Percentiles rank a stretch among this genome's conserved stretches.
Evolutionary conservation across 2,113 vertebrate species (phyloP).

Genomic region (Marcusenius ussheri): DNA sequence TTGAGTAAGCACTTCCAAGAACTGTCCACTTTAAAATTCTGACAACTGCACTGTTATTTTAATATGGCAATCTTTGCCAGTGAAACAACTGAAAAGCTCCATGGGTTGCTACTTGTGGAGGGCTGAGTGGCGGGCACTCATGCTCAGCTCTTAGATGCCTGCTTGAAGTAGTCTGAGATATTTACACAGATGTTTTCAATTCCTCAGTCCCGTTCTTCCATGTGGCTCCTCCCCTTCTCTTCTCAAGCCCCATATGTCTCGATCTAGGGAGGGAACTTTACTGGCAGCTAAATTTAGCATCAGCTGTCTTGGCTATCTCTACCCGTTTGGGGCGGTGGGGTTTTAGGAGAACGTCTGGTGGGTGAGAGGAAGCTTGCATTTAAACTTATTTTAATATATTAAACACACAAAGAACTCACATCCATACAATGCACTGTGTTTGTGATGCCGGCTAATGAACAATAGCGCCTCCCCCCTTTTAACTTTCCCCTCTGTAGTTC

Average conservation of each 20-base stretch:
- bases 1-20: not conserved
- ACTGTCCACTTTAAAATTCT: not conserved
- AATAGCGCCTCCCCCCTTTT: not conserved
- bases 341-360: not conserved
- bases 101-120: slow-evolving; percentile 10
- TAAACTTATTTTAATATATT: not conserved
- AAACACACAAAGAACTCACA: not conserved
- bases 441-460: not conserved
- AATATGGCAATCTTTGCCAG: not conserved
- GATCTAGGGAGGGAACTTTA: slow-evolving; percentile 26
- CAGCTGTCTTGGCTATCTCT: slow-evolving; percentile 35
- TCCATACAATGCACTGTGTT: not conserved
- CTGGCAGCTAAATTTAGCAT: slow-evolving; percentile 42
- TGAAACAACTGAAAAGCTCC: slow-evolving; percentile 14
- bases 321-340: slow-evolving; percentile 25
- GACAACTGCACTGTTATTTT: not conserved
- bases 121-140: not conserved
- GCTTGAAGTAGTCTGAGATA: slow-evolving; percentile 27
- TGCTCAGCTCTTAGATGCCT: slow-evolving; percentile 24
- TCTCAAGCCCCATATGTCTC: slow-evolving; percentile 26
- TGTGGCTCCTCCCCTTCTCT: not conserved
- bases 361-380: not conserved
- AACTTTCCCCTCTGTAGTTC: not conserved
- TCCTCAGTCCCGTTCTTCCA: slow-evolving; percentile 4
- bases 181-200: slow-evolving; percentile 40